Base-by-base conservation (phyloP, 2,797 vertebrate genomes). In the Phataginus tetradactyla region DNA sequence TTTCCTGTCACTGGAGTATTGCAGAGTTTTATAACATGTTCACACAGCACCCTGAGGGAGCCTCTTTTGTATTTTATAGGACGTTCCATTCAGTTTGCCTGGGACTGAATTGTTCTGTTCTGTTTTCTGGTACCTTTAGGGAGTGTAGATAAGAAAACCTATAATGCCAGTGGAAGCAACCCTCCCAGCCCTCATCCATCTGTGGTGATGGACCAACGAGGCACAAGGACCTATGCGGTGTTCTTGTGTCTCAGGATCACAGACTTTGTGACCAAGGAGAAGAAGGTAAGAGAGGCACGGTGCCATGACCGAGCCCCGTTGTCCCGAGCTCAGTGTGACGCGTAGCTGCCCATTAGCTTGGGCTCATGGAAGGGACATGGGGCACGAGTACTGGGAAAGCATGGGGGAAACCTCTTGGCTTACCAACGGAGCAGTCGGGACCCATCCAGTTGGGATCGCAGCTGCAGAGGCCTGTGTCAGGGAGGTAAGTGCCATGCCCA, bases 361-460 rank as follows among this genome's bases (percentile, higher is more conserved):
- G 66, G 64, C 57, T 90, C 34, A 72, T 0, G 3, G 59, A 34
- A 51, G 45, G 89, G 68, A 71, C 63, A 80, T 64, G 18, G 71
- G 42, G 32, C 7, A 17, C 1, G 0, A n/a, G 4, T 3, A 0
- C 0, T 1, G 72, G n/a, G 72, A 2, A 90, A 88, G 39, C 0
- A 0, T 78, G 51, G 53, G 55, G 37, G 57, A 91, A 8, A 97
- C 3, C 39, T 3, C 21, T 57, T 9, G 86, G 29, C 99, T 99
- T 98, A 99, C 99, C 99, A 86, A 99, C 99, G 5, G 99, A 99
- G 98, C 99, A 99, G 99, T 99, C 99, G 0, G 99, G 99, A 96
- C 99, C 99, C 99, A 99, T 99, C 99, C 99, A 99, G 98, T 99
- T 99, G 97, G 99, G 99, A 97, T 99, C 99, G 9, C 99, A 99